A percentile compares a stretch with the other conserved stretches of the same genome.
Conservation (phyloP, 1,140 invertebrate genomes). For the Drosophila busckii region DNA sequence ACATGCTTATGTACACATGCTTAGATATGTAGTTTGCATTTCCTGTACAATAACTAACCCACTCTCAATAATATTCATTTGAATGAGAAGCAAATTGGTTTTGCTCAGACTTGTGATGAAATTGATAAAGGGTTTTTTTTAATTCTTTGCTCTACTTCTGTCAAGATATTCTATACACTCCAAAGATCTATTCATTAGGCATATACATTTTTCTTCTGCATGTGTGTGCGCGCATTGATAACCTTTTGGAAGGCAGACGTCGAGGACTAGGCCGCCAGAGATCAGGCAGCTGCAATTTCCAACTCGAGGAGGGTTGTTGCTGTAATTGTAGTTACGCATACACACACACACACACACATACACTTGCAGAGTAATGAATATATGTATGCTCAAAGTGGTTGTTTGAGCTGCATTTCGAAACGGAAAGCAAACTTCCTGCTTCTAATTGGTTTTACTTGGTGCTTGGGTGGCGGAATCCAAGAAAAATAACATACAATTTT, state of each 20-base stretch:
- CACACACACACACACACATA: constrained; percentile 2
- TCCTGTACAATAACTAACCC: too few relatives aligned
- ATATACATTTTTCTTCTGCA: neutral
- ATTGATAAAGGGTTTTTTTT: too few relatives aligned
- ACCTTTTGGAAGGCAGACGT: constrained; percentile 40
- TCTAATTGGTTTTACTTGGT: constrained; percentile 44
- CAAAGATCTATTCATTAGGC: neutral
- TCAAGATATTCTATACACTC: neutral
- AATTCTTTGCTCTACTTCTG: too few relatives aligned
- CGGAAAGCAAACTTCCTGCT: constrained; percentile 58
- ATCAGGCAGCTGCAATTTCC: constrained; percentile 50
- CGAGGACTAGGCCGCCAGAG: constrained; percentile 14
- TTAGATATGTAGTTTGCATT: too few relatives aligned
- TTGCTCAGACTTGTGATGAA: too few relatives aligned
- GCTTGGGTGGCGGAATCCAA: neutral
- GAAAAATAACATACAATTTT: constrained; percentile 10
- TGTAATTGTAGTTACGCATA: constrained; percentile 10
- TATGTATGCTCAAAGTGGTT: constrained; percentile 10
- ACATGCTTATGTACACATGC: too few relatives aligned
- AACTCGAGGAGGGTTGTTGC: constrained; percentile 52
- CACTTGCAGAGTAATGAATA: constrained; percentile 1
- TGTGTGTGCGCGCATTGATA: constrained; percentile 32
- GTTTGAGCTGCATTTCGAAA: constrained; percentile 18
- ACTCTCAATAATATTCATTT: too few relatives aligned
- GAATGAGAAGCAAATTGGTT: too few relatives aligned